Evolutionary conservation across 2,888 invertebrate species (phyloP), one percentile per base, ranked within the genome.

Genomic region (Eulithis testata): DNA sequence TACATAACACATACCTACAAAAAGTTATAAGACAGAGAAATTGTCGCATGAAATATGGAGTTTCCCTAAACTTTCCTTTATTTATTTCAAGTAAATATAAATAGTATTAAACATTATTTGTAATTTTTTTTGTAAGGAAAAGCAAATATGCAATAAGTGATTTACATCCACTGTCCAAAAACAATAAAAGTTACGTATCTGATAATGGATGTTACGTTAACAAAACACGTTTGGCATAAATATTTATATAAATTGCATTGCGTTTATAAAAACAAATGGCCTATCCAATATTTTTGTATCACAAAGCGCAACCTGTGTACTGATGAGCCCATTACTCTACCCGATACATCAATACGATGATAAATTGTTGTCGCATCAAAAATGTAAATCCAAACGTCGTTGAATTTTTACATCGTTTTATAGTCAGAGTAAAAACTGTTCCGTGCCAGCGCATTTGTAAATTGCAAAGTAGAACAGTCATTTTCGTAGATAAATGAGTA

Each of bases 291-390:
- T 63, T 66, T 63, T 55, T 53, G 36, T 60, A 47, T 60, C 45
- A 63, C 50, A 64, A 59, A 62, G 57, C 66, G 36, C 65, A 66
- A 65, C 69, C 54, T 63, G 63, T 66, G 55, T 58, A 56, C 57
- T 67, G 63, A 63, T 60, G 56, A 53, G 11, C 56, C 66, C 66
- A 72, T 70, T 65, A 70, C 66, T 70, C 55, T 64, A 49, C 57
- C 54, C 70, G 63, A 73, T 69, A 73, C 61, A 70, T 69, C 67
- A 69, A 70, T 68, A 65, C 45, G 52, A 58, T 69, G 52, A 69
- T 65, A 66, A 70, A 73, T 70, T 55, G 68, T 55, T 31, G 63
- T 55, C 49, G 64, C 65, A 70, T 70, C 69, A 69, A 70, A 70
- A 71, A 69, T 70, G 60, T 60, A 59, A 68, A 68, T 60, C 60